phyloP scores from a whole-genome alignment of 2,888 invertebrate species.

The Cabera pusaria region DNA sequence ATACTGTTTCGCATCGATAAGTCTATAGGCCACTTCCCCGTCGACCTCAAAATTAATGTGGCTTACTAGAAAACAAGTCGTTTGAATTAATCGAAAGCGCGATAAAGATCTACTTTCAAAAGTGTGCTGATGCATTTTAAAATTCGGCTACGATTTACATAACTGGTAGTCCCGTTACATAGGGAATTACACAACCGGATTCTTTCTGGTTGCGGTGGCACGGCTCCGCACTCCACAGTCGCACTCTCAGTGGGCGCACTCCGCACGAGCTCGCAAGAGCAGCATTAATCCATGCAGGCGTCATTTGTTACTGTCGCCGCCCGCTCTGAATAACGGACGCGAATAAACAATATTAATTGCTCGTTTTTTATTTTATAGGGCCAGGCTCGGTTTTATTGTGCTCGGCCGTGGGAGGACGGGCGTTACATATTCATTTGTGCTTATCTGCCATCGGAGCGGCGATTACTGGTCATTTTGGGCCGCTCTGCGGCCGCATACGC shows the following conservation, averaged over 20 bases:
- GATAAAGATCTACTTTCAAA: conserved; percentile 72
- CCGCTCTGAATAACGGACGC: conserved; percentile 69
- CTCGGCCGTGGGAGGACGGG: conserved; percentile 70
- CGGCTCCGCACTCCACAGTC: conserved; percentile 19
- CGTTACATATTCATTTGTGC: conserved; percentile 78
- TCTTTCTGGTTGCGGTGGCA: conserved; percentile 46
- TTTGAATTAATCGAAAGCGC: conserved; percentile 52
- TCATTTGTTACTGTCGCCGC: conserved; percentile 67
- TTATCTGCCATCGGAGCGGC: conserved; percentile 72
- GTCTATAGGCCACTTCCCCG: conserved; percentile 44
- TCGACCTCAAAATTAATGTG: conserved; percentile 36
- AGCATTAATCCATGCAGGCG: conserved; percentile 61
- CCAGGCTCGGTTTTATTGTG: conserved; percentile 64
- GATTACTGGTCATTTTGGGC: conserved; percentile 68
- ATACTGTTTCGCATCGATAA: conserved; percentile 44
- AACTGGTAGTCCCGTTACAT: conserved; percentile 80
- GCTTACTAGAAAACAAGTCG: conserved; percentile 36
- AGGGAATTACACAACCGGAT: conserved; percentile 78
- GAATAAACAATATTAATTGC: conserved; percentile 79
- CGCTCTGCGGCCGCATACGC: conserved; percentile 52
- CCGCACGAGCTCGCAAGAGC: conserved; percentile 29
- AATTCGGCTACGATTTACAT: conserved; percentile 80
- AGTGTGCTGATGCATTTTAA: conserved; percentile 63
- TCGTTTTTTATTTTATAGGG: conserved; percentile 74
- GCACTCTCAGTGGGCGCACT: conserved; percentile 9